Conservation (phyloP, 2,797 vertebrate genomes). For the Aythya fuligula region DNA sequence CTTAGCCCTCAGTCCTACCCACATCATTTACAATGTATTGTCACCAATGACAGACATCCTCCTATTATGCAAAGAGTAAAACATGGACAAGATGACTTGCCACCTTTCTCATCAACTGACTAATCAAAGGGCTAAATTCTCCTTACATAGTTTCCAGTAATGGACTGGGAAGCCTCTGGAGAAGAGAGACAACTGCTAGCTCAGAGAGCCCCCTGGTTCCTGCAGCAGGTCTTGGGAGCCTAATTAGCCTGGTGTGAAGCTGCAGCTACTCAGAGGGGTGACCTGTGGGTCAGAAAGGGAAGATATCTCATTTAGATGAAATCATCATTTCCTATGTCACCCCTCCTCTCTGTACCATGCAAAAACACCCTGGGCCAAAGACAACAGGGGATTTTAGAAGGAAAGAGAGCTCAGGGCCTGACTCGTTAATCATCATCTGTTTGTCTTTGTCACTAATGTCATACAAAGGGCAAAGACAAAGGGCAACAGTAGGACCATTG, state of each 20-base stretch:
- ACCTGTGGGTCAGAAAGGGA: not conserved
- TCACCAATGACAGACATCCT: not conserved
- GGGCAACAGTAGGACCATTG: conserved; percentile 8
- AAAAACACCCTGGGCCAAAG: not conserved
- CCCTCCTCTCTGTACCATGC: not conserved
- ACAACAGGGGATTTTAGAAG: not conserved
- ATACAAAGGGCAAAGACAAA: not conserved
- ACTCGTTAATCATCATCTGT: not conserved
- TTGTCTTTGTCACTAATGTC: not conserved
- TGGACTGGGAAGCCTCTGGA: not conserved
- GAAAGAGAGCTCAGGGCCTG: not conserved
- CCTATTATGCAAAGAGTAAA: not conserved
- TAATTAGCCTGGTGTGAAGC: rapidly evolving
- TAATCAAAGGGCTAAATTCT: not conserved
- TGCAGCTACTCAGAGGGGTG: not conserved
- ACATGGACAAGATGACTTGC: not conserved
- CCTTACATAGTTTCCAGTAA: not conserved
- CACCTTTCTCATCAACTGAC: not conserved
- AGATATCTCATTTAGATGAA: not conserved
- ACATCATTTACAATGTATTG: rapidly evolving
- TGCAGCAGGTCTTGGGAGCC: rapidly evolving
- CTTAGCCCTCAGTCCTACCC: not conserved
- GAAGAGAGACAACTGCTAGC: not conserved
- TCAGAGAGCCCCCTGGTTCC: not conserved
- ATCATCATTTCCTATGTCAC: not conserved